phyloP scores from a whole-genome alignment of 2,113 vertebrate genomes.

The Scytalopus superciliaris region DNA sequence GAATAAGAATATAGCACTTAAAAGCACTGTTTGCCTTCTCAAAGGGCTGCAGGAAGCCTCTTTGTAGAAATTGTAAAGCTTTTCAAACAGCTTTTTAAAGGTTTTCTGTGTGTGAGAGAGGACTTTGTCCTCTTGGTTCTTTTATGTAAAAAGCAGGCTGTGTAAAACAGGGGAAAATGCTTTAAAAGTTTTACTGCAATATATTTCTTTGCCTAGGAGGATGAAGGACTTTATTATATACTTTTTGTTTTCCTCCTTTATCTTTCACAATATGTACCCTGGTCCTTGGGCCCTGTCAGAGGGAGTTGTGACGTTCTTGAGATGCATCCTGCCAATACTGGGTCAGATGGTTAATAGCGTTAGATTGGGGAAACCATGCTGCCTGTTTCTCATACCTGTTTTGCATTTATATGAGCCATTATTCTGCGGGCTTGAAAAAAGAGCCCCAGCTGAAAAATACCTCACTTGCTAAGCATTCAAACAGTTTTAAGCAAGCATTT shows the following conservation, averaged over 20 bases:
- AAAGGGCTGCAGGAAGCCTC: slow-evolving; percentile 59
- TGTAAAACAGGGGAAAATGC: slow-evolving; percentile 22
- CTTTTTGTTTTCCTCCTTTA: slow-evolving; percentile 22
- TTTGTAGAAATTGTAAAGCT: slow-evolving; percentile 64
- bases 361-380: slow-evolving; percentile 42
- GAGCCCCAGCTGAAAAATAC: slow-evolving; percentile 46
- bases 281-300: background rate
- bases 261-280: background rate
- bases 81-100: slow-evolving; percentile 64
- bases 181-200: slow-evolving; percentile 4
- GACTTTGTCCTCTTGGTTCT: slow-evolving; percentile 48
- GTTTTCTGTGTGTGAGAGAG: background rate
- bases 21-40: slow-evolving; percentile 59
- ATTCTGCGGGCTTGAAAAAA: slow-evolving; percentile 21
- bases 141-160: slow-evolving; percentile 38
- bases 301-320: slow-evolving; percentile 3
- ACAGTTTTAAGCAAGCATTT: slow-evolving; percentile 15
- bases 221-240: background rate
- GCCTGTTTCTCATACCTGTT: slow-evolving; percentile 31
- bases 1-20: slow-evolving; percentile 51
- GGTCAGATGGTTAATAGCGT: slow-evolving; percentile 63
- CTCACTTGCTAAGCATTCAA: slow-evolving; percentile 6
- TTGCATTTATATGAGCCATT: slow-evolving; percentile 71
- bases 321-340: slow-evolving; percentile 34
- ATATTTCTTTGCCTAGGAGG: background rate